phyloP scores from a whole-genome alignment of 2,888 invertebrate species.

The Mythimna ferrago region DNA sequence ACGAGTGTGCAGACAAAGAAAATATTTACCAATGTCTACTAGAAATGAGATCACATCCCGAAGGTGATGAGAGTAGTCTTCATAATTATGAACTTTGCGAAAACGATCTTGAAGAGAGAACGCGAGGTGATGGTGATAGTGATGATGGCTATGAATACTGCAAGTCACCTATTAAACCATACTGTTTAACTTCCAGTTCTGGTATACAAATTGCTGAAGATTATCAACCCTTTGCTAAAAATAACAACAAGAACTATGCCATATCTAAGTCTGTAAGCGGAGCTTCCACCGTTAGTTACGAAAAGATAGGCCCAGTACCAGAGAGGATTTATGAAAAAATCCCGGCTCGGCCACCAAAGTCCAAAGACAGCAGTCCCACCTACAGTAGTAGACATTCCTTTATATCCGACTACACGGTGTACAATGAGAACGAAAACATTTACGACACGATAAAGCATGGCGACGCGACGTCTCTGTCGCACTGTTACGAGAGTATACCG shows the following conservation, averaged over 20 bases:
- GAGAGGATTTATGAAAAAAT: conserved; percentile 89
- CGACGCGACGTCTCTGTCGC: conserved; percentile 87
- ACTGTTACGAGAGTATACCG: conserved; percentile 91
- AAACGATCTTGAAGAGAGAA: conserved; percentile 83
- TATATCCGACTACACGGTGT: conserved; percentile 82
- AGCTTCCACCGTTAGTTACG: conserved; percentile 85
- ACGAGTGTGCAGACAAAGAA: conserved; percentile 69
- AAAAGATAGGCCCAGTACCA: conserved; percentile 82
- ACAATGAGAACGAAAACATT: conserved; percentile 91
- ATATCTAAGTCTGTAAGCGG: conserved; percentile 87
- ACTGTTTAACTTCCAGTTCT: conserved; percentile 83
- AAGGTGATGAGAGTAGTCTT: conserved; percentile 87
- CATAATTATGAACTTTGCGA: conserved; percentile 90
- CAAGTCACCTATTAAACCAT: conserved; percentile 84
- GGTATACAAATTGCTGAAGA: conserved; percentile 90
- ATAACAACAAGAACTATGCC: conserved; percentile 80
- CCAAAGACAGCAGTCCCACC: conserved; percentile 83
- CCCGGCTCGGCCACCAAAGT: conserved; percentile 77
- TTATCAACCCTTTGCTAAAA: conserved; percentile 80
- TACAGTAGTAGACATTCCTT: conserved; percentile 84
- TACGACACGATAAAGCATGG: conserved; percentile 92
- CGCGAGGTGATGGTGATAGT: conserved; percentile 86
- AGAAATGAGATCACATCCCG: conserved; percentile 87
- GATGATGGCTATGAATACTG: conserved; percentile 89
- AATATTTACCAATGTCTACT: conserved; percentile 87